Evolutionary conservation across 2,113 vertebrate genomes (phyloP).

Genomic region (Cheirogaleus medius): DNA sequence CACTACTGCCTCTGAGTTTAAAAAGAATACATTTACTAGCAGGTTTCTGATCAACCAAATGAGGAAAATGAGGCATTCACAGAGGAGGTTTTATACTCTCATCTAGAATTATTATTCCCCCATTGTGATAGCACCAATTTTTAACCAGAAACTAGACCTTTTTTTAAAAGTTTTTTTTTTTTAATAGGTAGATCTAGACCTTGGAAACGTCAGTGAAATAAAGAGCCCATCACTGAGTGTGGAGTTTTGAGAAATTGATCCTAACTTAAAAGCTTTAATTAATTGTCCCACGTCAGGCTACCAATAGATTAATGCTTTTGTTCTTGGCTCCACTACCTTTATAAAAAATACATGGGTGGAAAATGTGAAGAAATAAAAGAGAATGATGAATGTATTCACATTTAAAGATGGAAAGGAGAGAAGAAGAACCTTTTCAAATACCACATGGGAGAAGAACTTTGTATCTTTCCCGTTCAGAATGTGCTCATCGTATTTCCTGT

Average conservation of each 20-base stretch:
- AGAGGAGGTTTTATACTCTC: not conserved
- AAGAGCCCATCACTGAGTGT: not conserved
- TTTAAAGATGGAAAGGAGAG: slow-evolving; percentile 32
- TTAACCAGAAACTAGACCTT: not conserved
- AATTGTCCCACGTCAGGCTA: slow-evolving; percentile 6
- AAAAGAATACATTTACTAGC: not conserved
- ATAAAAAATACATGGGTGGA: slow-evolving; percentile 63
- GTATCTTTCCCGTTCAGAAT: not conserved
- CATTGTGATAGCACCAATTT: not conserved
- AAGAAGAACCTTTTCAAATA: slow-evolving; percentile 52
- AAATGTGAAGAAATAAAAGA: slow-evolving; percentile 53
- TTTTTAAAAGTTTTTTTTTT: too few relatives aligned
- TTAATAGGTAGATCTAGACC: not conserved
- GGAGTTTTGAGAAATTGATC: slow-evolving; percentile 40
- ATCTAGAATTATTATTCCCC: not conserved
- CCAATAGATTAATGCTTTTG: slow-evolving; percentile 50
- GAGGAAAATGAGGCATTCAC: not conserved
- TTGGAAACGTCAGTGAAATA: slow-evolving; percentile 30
- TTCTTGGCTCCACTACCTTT: slow-evolving; percentile 42
- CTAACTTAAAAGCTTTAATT: slow-evolving; percentile 66
- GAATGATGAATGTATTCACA: slow-evolving; percentile 56
- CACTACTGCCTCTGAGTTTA: not conserved
- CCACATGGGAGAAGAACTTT: slow-evolving; percentile 20
- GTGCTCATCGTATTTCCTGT: not conserved
- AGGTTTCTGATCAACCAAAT: not conserved